These are phyloP conservation scores for Metopia argyrocephala DNA, from an alignment of 2,888 invertebrate species.

Conservation along the genomic window DNA sequence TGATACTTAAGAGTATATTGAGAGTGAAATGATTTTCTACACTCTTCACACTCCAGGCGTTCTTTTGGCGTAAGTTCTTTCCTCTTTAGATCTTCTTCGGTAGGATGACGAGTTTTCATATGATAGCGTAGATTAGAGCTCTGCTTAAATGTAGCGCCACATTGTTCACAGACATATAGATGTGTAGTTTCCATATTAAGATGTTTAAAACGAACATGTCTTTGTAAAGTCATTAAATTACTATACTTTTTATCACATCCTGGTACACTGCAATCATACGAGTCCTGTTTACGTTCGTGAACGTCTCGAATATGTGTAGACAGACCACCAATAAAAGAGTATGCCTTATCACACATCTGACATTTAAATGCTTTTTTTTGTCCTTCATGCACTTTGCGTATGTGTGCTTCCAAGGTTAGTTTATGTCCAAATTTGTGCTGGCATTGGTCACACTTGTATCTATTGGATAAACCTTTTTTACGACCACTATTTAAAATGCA, in stretches of 20 bases:
- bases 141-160: constrained; percentile 76
- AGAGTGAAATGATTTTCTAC: constrained; percentile 73
- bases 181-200: constrained; percentile 50
- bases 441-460: constrained; percentile 70
- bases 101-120: constrained; percentile 73
- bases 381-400: constrained; percentile 74
- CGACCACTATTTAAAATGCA: constrained; percentile 58
- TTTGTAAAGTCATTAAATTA: constrained; percentile 74
- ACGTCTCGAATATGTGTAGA: constrained; percentile 75
- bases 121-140: constrained; percentile 75
- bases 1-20: constrained; percentile 74
- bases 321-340: constrained; percentile 74
- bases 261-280: constrained; percentile 71
- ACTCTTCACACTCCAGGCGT: constrained; percentile 70
- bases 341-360: constrained; percentile 74
- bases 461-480: constrained; percentile 68
- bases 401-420: constrained; percentile 71
- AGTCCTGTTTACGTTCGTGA: constrained; percentile 69
- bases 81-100: constrained; percentile 68
- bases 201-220: constrained; percentile 75
- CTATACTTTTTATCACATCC: constrained; percentile 74
- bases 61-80: constrained; percentile 65
- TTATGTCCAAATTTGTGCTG: constrained; percentile 72
- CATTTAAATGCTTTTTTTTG: constrained; percentile 73
- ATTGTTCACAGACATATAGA: constrained; percentile 75